Percentiles rank a stretch among this genome's conserved stretches.
phyloP scores from a whole-genome alignment of 1,140 invertebrate genomes.

The Conopomorpha cramerella region DNA sequence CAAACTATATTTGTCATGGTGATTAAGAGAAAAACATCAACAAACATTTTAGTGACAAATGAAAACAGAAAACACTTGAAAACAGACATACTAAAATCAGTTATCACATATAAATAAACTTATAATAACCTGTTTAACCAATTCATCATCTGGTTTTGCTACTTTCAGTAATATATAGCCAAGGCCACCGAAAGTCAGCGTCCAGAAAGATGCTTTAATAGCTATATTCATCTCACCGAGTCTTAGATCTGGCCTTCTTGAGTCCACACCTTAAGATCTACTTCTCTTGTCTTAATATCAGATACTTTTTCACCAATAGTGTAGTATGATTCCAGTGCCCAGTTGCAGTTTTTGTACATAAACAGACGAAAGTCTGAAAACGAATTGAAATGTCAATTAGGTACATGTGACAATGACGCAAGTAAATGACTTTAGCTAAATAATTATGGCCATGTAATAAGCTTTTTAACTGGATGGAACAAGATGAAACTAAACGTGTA shows the following conservation, averaged over 20 bases:
- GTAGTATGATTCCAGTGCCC: slow-evolving; percentile 65
- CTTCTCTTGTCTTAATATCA: slow-evolving; percentile 53
- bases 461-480: too few species aligned
- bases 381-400: slow-evolving; percentile 5
- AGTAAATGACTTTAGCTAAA: too few species aligned
- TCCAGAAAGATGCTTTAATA: slow-evolving; percentile 62
- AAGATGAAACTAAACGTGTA: too few species aligned
- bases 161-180: slow-evolving; percentile 61
- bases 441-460: too few species aligned
- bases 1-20: too few species aligned
- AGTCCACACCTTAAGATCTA: slow-evolving; percentile 59
- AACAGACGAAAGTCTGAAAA: slow-evolving; percentile 64
- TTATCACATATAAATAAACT: slow-evolving; percentile 26
- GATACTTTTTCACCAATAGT: slow-evolving; percentile 61
- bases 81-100: too few species aligned
- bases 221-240: slow-evolving; percentile 48
- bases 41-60: background rate
- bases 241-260: slow-evolving; percentile 45
- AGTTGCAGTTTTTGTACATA: slow-evolving; percentile 64
- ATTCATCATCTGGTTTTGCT: slow-evolving; percentile 60
- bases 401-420: too few species aligned
- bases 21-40: too few species aligned
- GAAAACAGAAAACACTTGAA: slow-evolving; percentile 3
- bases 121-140: slow-evolving; percentile 55
- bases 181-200: slow-evolving; percentile 56